Base-by-base conservation (phyloP, 1,140 invertebrate genomes). In the Steinernema khuongi region DNA sequence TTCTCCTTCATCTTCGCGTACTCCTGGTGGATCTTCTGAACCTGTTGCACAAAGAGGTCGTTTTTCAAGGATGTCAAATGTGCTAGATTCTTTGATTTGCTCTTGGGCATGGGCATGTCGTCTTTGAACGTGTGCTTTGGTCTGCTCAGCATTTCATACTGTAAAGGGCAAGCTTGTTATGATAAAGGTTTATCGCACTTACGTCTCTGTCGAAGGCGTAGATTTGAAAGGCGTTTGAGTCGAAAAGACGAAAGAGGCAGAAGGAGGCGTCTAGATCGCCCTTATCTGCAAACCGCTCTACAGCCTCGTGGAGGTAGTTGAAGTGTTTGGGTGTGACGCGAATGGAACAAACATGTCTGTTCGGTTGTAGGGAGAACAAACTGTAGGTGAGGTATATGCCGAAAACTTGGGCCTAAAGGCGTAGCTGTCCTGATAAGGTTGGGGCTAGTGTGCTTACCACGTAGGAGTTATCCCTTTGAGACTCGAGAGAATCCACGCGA, bases 71-170 rank as follows among this genome's bases (percentile, higher is more conserved):
- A 7, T 14, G 7, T 22, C 11, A 60, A 26, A 22, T 60, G 50
- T 22, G 19, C 22, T 11, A 60, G 19, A 11, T 4, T 60, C 50
- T 60, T 60, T 22, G 4, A 4, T 14, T 11, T 11, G 26, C 14
- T 26, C 50, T 60, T 60, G 50, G 50, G 22, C 11, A 60, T 60
- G 14, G 11, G 50, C 50, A 22, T 26, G 4, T 60, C 50, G 50
- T 60, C 50, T 26, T 22, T 7, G 19, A n/a, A 60, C 19, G 22
- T 22, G 50, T 60, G 50, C 11, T 11, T 60, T 22, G 7, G 22
- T 60, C 50, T 60, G 50, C 50, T 60, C 11, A 60, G 50, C 50
- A 60, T 60, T 60, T 60, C 50, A 26, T 60, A 60, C 50, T 60
- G 50, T n/a, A 60, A 60, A 41, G 36, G 36, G n/a, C n/a, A n/a